A percentile compares a stretch with the other conserved stretches of the same genome.
These are phyloP conservation scores for Cyphomyrus plagiostoma DNA, from an alignment of 2,113 vertebrate species.

Conservation along the genomic window DNA sequence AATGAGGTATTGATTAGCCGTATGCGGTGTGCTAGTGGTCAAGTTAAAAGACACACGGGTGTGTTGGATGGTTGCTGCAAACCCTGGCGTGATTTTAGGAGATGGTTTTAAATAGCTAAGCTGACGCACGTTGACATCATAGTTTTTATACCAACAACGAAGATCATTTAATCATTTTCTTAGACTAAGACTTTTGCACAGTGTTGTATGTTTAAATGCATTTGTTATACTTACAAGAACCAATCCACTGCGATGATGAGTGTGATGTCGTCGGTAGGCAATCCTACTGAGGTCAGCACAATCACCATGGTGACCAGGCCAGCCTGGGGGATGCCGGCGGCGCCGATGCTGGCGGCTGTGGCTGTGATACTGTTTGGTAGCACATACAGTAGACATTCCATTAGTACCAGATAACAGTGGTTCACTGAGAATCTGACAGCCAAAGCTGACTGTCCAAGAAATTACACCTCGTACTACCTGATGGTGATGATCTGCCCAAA, in stretches of 20 bases:
- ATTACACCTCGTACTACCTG: slow-evolving; percentile 62
- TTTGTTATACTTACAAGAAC: slow-evolving; percentile 84
- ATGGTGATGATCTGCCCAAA: slow-evolving; percentile 98
- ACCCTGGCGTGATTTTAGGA: not conserved
- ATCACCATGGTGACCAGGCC: slow-evolving; percentile 98
- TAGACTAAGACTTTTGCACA: not conserved
- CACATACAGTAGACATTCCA: not conserved
- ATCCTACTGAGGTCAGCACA: slow-evolving; percentile 90
- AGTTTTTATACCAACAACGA: not conserved
- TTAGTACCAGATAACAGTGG: not conserved
- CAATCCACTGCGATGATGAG: slow-evolving; percentile 97
- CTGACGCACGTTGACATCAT: not conserved
- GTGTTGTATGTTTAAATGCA: not conserved
- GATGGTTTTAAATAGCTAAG: not conserved
- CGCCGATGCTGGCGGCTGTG: slow-evolving; percentile 92
- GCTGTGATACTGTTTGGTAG: slow-evolving; percentile 77
- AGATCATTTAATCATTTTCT: not conserved
- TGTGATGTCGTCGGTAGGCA: slow-evolving; percentile 95
- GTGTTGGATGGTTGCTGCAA: not conserved
- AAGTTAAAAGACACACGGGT: not conserved
- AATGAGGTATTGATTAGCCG: not conserved
- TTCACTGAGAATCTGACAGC: not conserved
- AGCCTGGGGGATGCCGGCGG: slow-evolving; percentile 92
- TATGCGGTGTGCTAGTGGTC: not conserved
- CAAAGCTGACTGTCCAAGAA: not conserved